A percentile compares a stretch with the other conserved stretches of the same genome.
Evolutionary conservation across 64 coral and sea anemone genomes (phyloP).

Genomic region (Stylophora pistillata): DNA sequence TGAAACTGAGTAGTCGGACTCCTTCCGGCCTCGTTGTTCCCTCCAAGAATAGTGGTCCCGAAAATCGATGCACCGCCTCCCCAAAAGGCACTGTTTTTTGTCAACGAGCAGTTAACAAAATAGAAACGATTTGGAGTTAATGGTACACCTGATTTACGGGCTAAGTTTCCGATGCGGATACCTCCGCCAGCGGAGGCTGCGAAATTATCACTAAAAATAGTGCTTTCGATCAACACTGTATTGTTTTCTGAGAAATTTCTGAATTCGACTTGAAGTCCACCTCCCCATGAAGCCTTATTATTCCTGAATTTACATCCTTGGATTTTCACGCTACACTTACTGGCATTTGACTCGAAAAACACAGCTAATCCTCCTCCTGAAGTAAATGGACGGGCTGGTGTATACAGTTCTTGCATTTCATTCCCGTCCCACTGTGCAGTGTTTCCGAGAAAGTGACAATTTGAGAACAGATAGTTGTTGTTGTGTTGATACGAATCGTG

Average conservation of each 20-base stretch:
- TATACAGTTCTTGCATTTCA: constrained; percentile 11
- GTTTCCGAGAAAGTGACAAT: constrained; percentile 70
- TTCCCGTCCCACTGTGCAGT: constrained; percentile 33
- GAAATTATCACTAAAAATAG: constrained; percentile 54
- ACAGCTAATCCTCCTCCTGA: constrained; percentile 80
- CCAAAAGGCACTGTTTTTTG: constrained; percentile 44
- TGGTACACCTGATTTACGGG: neutral
- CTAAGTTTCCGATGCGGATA: constrained; percentile 52
- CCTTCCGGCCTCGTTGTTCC: neutral
- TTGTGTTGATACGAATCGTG: constrained; percentile 68
- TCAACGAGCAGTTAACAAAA: constrained; percentile 42
- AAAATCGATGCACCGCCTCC: constrained; percentile 74
- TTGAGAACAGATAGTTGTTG: constrained; percentile 46
- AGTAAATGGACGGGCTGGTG: constrained; percentile 61
- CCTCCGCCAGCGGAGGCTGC: constrained; percentile 73
- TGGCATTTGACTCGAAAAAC: constrained; percentile 55
- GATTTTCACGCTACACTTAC: constrained; percentile 56
- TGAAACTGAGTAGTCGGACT: constrained; percentile 20
- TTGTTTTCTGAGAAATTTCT: constrained; percentile 47
- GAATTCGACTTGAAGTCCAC: constrained; percentile 64
- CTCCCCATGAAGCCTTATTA: constrained; percentile 77
- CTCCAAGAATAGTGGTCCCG: constrained; percentile 53
- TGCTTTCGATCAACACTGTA: constrained; percentile 15
- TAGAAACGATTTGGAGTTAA: constrained; percentile 4
- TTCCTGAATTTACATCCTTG: constrained; percentile 47